Evolutionary conservation across 2,797 vertebrate genomes (phyloP), one percentile per base, ranked within the genome.

Genomic region (Megaceryle alcyon): DNA sequence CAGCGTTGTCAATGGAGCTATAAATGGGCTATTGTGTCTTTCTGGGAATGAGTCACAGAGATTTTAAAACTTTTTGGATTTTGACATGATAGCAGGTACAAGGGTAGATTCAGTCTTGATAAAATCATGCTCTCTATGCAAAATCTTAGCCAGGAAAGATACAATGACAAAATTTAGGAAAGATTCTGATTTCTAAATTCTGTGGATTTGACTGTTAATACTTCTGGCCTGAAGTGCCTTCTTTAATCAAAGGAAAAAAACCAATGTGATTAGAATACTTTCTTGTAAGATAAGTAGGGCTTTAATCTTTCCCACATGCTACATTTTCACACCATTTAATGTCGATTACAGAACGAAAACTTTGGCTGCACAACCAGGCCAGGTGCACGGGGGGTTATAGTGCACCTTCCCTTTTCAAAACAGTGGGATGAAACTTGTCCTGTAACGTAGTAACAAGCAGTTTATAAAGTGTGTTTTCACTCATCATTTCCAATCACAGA

Each of bases 1-100:
- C 91, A 81, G 94, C 86, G 97, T 97, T 98, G 92, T 97, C 96
- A 93, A 95, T 91, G 88, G 86, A 97, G 75, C 54, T 86, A 96
- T 97, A 97, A 97, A 97, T 97, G 97, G 96, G 89, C 93, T 92
- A 96, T 37, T 96, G 86, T 96, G 73, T 94, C 89, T 97, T 95
- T 87, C 83, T 97, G 71, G 82, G 92, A 93, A 95, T 53, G 81
- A 97, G 86, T 94, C 96, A 92, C 3, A 6, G 9, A 94, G 44
- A 46, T 93, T 94, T 71, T 33, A 56, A 85, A 89, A 88, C 78
- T 69, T 90, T 94, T 84, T 51, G 83, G 73, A 83, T 95, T 87
- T 88, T 91, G 82, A 82, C 48, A 56, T 82, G 84, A 78, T 66
- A 75, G 80, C 64, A 95, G 75, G 51, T 88, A 85, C 44, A 76